phyloP scores from a whole-genome alignment of 2,888 invertebrate species.

The Arenicola marina region DNA sequence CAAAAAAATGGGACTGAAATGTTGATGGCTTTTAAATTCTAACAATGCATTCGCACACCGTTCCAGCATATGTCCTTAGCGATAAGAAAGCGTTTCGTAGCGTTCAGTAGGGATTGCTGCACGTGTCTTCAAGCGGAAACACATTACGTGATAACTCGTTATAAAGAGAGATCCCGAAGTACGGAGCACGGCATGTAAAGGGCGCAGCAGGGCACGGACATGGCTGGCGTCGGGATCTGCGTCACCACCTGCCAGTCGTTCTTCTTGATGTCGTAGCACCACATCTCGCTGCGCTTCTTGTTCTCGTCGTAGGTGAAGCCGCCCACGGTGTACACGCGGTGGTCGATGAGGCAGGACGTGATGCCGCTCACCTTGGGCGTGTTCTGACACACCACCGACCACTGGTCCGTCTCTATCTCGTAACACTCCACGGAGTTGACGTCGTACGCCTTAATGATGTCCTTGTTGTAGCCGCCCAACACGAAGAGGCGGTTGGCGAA shows the following conservation, averaged over 20 bases:
- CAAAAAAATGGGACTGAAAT: no score
- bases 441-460: slow-evolving; percentile 23
- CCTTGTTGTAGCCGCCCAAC: slow-evolving; percentile 22
- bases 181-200: slow-evolving; percentile 15
- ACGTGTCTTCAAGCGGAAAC: no score
- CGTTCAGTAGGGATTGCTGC: no score
- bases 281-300: slow-evolving; percentile 18
- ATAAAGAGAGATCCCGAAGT: slow-evolving; percentile 1
- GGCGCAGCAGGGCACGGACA: slow-evolving; percentile 21
- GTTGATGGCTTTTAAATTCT: no score
- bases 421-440: slow-evolving; percentile 16
- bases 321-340: slow-evolving; percentile 14
- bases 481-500: slow-evolving; percentile 11
- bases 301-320: slow-evolving; percentile 25
- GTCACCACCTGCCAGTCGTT: slow-evolving; percentile 17
- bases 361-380: slow-evolving; percentile 22
- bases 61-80: no score
- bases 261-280: slow-evolving; percentile 15
- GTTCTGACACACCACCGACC: slow-evolving; percentile 9
- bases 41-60: no score
- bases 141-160: no score
- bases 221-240: slow-evolving; percentile 13
- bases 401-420: slow-evolving; percentile 17
- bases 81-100: no score
- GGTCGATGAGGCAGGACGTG: slow-evolving; percentile 7